A percentile compares a stretch with the other conserved stretches of the same genome.
Evolutionary conservation across 2,113 vertebrate species (phyloP).

Genomic region (Hydropotes inermis): DNA sequence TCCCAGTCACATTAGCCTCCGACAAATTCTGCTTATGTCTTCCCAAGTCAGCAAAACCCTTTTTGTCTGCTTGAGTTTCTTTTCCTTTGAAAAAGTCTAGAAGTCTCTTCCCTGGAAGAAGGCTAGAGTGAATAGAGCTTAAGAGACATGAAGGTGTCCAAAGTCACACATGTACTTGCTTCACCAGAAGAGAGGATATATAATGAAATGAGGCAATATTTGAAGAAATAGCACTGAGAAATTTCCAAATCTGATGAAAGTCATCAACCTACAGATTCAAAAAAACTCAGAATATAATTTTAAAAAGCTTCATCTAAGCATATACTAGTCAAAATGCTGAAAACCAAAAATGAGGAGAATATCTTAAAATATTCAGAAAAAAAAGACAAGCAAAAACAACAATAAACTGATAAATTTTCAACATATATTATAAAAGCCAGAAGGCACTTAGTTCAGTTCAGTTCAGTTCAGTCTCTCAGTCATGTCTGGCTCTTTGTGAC

Average conservation of each 20-base stretch:
- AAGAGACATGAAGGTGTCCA: not conserved
- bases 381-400: not conserved
- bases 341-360: not conserved
- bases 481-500: not conserved
- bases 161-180: not conserved
- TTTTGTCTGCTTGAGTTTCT: not conserved
- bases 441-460: not conserved
- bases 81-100: not conserved
- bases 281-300: not conserved
- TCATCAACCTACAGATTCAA: not conserved
- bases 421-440: not conserved
- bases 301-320: not conserved
- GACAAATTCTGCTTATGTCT: not conserved
- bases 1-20: not conserved
- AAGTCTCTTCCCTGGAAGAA: not conserved
- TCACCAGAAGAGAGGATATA: not conserved
- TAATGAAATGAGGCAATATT: not conserved
- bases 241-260: not conserved
- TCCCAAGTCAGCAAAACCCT: not conserved
- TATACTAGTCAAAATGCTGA: not conserved
- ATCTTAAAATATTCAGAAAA: not conserved
- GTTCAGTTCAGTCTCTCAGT: not conserved
- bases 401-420: not conserved
- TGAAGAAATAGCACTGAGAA: not conserved
- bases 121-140: not conserved